These are phyloP conservation scores for Pelosia muscerda DNA, from an alignment of 2,888 invertebrate species.

Conservation along the genomic window DNA sequence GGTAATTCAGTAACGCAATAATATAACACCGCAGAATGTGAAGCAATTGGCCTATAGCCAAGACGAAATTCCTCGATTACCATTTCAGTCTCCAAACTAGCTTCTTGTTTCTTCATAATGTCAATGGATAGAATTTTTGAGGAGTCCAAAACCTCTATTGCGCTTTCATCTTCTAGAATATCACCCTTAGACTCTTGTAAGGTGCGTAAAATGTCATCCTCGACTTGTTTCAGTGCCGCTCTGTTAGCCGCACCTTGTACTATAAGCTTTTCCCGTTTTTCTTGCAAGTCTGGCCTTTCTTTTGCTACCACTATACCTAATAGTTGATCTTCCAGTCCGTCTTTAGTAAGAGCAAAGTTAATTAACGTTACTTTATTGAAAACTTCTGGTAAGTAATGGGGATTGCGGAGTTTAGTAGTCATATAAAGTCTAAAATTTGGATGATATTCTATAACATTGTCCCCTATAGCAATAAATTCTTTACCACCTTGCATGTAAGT, in stretches of 20 bases:
- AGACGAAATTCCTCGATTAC: constrained; percentile 92
- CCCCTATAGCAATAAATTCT: constrained; percentile 92
- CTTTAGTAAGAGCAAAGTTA: constrained; percentile 94
- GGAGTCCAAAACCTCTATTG: constrained; percentile 94
- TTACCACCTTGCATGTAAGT: constrained; percentile 91
- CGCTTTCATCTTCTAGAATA: constrained; percentile 96
- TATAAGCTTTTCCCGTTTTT: constrained; percentile 92
- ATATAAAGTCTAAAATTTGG: constrained; percentile 92
- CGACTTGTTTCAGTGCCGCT: constrained; percentile 93
- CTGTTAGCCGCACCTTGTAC: constrained; percentile 93
- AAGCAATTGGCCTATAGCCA: constrained; percentile 92
- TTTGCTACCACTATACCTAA: constrained; percentile 94
- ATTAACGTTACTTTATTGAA: constrained; percentile 94
- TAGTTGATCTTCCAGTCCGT: constrained; percentile 94
- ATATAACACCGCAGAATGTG: constrained; percentile 92
- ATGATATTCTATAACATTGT: constrained; percentile 92
- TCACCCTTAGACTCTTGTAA: constrained; percentile 94
- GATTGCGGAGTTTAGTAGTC: constrained; percentile 94
- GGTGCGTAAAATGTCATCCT: constrained; percentile 95
- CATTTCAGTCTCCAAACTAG: constrained; percentile 91
- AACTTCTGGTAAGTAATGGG: constrained; percentile 94
- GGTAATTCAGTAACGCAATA: constrained; percentile 94
- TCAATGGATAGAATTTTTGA: constrained; percentile 94
- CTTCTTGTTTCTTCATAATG: constrained; percentile 93
- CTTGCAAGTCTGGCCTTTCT: constrained; percentile 94